phyloP scores from a whole-genome alignment of 1,140 invertebrate genomes.

The Achatina immaculata region DNA sequence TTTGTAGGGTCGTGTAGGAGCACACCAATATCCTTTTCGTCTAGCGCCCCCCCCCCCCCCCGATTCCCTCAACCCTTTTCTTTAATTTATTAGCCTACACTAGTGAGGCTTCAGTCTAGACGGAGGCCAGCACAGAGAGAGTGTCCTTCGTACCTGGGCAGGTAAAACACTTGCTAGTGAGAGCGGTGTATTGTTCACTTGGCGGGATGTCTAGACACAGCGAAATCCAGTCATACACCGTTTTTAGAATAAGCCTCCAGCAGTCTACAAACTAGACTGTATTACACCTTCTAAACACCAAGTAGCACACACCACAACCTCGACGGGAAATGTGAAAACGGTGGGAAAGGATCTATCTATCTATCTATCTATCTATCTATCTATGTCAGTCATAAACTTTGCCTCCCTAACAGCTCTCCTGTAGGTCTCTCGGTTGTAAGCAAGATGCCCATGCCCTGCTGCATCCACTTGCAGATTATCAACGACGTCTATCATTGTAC shows the following conservation, averaged over 20 bases:
- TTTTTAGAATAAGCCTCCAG: background rate
- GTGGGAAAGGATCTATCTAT: too few relatives aligned
- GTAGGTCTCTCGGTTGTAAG: too few relatives aligned
- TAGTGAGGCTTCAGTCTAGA: background rate
- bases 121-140: background rate
- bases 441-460: too few relatives aligned
- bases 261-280: background rate
- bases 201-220: slow-evolving; percentile 1
- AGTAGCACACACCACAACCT: background rate
- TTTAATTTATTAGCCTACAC: background rate
- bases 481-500: too few relatives aligned
- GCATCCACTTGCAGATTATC: too few relatives aligned
- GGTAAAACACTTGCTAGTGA: background rate
- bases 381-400: too few relatives aligned
- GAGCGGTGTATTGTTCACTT: background rate
- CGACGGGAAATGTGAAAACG: too few relatives aligned
- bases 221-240: background rate
- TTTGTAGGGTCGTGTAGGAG: too few relatives aligned
- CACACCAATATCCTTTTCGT: too few relatives aligned
- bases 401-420: too few relatives aligned
- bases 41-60: too few relatives aligned
- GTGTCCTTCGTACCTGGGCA: background rate
- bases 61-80: background rate
- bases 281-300: background rate
- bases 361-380: background rate